Base-by-base conservation (phyloP, 1,140 invertebrate species). In the Carposina sasakii region DNA sequence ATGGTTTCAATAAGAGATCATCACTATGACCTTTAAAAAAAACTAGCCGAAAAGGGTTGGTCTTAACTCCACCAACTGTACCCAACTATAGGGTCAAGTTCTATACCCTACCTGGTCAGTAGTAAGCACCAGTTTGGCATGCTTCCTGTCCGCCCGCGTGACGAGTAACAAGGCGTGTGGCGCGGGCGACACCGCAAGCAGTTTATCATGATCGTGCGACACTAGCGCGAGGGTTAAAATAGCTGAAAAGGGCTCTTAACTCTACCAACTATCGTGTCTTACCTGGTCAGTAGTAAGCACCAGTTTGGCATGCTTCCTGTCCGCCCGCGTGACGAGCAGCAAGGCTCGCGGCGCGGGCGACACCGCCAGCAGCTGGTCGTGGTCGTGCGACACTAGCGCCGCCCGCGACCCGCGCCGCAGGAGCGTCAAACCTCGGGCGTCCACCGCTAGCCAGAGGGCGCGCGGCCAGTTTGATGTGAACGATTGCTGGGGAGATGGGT, bases 381-480 rank as follows among this genome's bases (percentile, higher is more conserved):
- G 97, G 67, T 97, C 94, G 73, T 96, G 96, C 60, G 93, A 95
- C 76, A 94, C 95, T 1, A 97, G 87, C 21, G 94, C 91, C 70
- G 96, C 93, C 47, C 95, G 90, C 3, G 94, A 93, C 44, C 95
- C 91, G 67, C 94, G 92, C 66, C 97, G 94, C 46, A 98, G 84
- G 34, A 99, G 83, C 72, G 98, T 96, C 43, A 99, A 88, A n/a
- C 97, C 97, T 62, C 89, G 89, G 77, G 98, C 95, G 85, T 97
- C 95, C 3, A 98, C 93, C 9, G 95, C 96, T 36, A 98, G 81
- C 94, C 96, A 97, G 3, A 98, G 81, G 16, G 93, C 89, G 51
- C 93, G 85, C 48, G 96, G 96, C 94, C 97, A 97, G 73, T 96
- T 96, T 9, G 95, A 96, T 1, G 96, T 98, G 71, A 98, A 98